phyloP scores from a whole-genome alignment of 2,888 invertebrate genomes.

The Lobophora halterata region DNA sequence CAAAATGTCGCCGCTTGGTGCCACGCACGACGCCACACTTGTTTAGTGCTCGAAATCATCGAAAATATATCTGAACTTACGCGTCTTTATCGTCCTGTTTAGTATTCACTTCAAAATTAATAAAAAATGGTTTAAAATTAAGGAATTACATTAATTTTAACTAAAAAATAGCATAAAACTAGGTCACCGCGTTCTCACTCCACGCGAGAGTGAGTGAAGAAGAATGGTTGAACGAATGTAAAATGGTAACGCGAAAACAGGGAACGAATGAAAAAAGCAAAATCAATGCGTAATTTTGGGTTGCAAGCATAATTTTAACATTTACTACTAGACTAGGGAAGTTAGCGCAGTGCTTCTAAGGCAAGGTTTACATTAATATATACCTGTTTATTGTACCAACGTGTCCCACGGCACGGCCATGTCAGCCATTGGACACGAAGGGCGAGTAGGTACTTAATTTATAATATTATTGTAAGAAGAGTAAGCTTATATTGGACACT shows the following conservation, averaged over 20 bases:
- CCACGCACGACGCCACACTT: conserved; percentile 72
- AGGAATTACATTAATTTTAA: conserved; percentile 42
- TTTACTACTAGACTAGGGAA: too few species aligned
- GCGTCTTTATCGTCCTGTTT: conserved; percentile 20
- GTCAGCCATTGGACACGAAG: too few species aligned
- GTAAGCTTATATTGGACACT: too few species aligned
- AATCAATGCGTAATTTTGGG: too few species aligned
- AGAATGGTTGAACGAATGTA: conserved; percentile 18
- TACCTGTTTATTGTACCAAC: too few species aligned
- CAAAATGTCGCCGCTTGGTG: conserved; percentile 77
- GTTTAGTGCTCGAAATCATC: conserved; percentile 2
- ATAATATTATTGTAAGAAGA: too few species aligned
- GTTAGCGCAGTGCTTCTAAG: too few species aligned
- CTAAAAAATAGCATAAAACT: conserved; percentile 31
- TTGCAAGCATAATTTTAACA: neutral
- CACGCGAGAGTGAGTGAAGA: conserved; percentile 30
- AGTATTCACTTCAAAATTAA: conserved; percentile 48
- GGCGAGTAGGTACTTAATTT: too few species aligned
- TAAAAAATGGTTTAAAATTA: conserved; percentile 49
- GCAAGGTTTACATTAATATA: too few species aligned
- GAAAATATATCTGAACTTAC: conserved; percentile 12
- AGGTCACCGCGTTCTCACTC: conserved; percentile 28
- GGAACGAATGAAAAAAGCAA: conserved; percentile 8
- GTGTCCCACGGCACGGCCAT: too few species aligned
- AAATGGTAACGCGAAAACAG: neutral